These are phyloP conservation scores for Austrofundulus limnaeus DNA, from an alignment of 2,113 vertebrate species.

Conservation along the genomic window DNA sequence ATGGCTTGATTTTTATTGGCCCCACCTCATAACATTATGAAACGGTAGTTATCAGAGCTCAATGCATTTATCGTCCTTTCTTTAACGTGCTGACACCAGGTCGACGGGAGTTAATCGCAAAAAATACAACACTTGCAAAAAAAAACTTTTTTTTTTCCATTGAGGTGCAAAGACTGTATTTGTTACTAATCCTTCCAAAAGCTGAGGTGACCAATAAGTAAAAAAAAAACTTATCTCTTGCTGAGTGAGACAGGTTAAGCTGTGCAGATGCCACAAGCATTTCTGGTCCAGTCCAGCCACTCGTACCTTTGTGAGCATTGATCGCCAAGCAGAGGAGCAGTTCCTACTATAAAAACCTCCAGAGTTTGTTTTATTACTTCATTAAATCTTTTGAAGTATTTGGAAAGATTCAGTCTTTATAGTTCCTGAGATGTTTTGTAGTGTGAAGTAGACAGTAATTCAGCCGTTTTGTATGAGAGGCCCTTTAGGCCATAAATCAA, in stretches of 20 bases:
- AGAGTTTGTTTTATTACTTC: constrained; percentile 10
- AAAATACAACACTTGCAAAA: not conserved
- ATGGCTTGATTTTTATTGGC: not conserved
- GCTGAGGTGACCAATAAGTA: constrained; percentile 9
- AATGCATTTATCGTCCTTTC: constrained; percentile 11
- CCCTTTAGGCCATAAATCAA: too few species aligned
- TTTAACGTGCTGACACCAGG: not conserved
- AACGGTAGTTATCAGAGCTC: not conserved
- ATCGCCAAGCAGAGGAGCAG: constrained; percentile 19
- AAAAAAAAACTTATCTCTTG: constrained; percentile 27
- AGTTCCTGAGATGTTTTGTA: too few species aligned
- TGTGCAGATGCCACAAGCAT: constrained; percentile 17
- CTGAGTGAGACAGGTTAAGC: constrained; percentile 37
- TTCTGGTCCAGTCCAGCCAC: constrained; percentile 19
- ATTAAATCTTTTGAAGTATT: constrained; percentile 8
- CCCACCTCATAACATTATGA: constrained; percentile 6
- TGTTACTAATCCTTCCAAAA: constrained; percentile 2
- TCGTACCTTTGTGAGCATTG: constrained; percentile 42
- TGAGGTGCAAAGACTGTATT: not conserved
- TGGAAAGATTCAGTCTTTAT: not conserved
- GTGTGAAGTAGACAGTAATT: too few species aligned
- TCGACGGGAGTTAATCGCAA: not conserved
- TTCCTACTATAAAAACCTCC: constrained; percentile 14
- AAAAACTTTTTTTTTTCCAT: too few species aligned
- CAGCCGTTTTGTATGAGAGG: too few species aligned